phyloP scores from a whole-genome alignment of 2,888 invertebrate species.

The Nematopogon swammerdamellus region DNA sequence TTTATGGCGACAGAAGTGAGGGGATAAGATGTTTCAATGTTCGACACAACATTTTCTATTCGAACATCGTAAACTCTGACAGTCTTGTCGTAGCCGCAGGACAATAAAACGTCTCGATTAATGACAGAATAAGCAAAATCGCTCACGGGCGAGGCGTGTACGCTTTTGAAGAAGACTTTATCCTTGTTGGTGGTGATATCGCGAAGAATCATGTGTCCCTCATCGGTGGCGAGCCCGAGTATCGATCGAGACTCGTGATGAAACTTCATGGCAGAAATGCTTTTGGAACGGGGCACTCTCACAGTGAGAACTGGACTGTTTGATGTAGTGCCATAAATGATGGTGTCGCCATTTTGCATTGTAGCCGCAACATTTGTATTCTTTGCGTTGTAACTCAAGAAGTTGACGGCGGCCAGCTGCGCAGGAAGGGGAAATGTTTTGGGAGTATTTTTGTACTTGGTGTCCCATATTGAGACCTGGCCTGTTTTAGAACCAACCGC shows the following conservation, averaged over 20 bases:
- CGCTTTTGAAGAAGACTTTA: slow-evolving; percentile 41
- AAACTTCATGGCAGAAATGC: slow-evolving; percentile 46
- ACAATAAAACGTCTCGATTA: slow-evolving; percentile 52
- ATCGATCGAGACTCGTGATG: slow-evolving; percentile 43
- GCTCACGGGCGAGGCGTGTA: slow-evolving; percentile 57
- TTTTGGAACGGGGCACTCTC: slow-evolving; percentile 36
- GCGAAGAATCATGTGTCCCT: slow-evolving; percentile 42
- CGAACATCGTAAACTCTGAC: slow-evolving; percentile 57
- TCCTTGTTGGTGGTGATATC: slow-evolving; percentile 46
- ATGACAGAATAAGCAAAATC: slow-evolving; percentile 54
- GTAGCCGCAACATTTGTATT: slow-evolving; percentile 46
- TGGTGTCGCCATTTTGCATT: slow-evolving; percentile 46
- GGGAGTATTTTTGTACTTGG: slow-evolving; percentile 39
- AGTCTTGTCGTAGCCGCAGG: slow-evolving; percentile 54
- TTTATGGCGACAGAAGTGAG: slow-evolving; percentile 41
- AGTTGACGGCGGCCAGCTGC: slow-evolving; percentile 35
- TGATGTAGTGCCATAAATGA: slow-evolving; percentile 46
- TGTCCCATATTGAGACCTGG: slow-evolving; percentile 48
- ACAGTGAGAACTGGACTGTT: slow-evolving; percentile 43
- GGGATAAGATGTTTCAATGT: slow-evolving; percentile 33
- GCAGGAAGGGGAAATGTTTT: slow-evolving; percentile 42
- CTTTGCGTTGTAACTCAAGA: slow-evolving; percentile 43
- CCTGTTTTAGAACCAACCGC: slow-evolving; percentile 46
- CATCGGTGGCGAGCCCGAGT: slow-evolving; percentile 48
- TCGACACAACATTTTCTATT: slow-evolving; percentile 40